Percentiles rank a stretch among this genome's conserved stretches.
Evolutionary conservation across 2,113 vertebrate genomes (phyloP).

Genomic region (Carassius gibelio): DNA sequence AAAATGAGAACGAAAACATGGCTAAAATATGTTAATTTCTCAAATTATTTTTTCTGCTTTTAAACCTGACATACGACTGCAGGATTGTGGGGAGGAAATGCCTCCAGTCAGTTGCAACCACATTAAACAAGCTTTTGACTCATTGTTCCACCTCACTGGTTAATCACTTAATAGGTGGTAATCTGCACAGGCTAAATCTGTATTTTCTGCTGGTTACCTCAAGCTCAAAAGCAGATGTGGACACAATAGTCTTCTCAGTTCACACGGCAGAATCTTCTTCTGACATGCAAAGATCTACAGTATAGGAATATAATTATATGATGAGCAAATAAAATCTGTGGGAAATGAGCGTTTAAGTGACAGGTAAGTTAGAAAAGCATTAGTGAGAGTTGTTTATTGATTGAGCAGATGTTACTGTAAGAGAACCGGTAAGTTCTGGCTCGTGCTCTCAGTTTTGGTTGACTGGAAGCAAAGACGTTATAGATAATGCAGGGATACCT

Average conservation of each 20-base stretch:
- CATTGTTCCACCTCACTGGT: constrained; percentile 58
- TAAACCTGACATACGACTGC: constrained; percentile 55
- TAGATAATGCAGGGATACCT: not conserved
- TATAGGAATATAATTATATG: constrained; percentile 2
- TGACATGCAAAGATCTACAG: not conserved
- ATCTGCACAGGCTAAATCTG: constrained; percentile 54
- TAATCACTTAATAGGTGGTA: constrained; percentile 62
- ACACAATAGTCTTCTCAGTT: constrained; percentile 30
- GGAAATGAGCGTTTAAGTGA: not conserved
- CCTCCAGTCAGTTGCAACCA: constrained; percentile 50
- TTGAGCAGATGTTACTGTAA: not conserved
- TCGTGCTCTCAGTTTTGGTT: not conserved
- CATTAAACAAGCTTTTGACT: constrained; percentile 61
- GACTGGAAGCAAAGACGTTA: not conserved
- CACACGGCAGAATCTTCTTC: constrained; percentile 15
- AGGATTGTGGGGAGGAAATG: constrained; percentile 49
- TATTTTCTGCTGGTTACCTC: constrained; percentile 50
- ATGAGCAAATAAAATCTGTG: not conserved
- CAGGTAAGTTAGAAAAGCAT: not conserved
- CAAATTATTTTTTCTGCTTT: constrained; percentile 65
- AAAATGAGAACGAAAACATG: constrained; percentile 69
- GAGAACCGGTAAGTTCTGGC: not conserved
- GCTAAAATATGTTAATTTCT: constrained; percentile 79
- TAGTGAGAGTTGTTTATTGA: not conserved
- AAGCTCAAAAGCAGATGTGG: constrained; percentile 51